A percentile compares a stretch with the other conserved stretches of the same genome.
These are phyloP conservation scores for Bimastos eiseni DNA, from an alignment of 2,888 invertebrate genomes.

Conservation along the genomic window DNA sequence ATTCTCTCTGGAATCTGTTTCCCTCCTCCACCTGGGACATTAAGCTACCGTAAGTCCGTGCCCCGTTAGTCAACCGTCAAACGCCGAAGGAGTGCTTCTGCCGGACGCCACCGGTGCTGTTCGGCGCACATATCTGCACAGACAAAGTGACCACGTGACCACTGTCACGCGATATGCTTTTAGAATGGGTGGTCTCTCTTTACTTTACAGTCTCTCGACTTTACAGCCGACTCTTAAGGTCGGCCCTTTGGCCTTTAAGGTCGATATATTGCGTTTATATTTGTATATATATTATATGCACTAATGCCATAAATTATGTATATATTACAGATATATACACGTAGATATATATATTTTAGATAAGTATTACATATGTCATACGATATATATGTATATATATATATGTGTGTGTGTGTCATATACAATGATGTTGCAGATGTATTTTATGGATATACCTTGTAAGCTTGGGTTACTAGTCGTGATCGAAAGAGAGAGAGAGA, in stretches of 20 bases:
- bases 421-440: no score
- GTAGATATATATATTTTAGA: no score
- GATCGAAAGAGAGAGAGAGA: neutral
- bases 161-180: neutral
- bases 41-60: neutral
- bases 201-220: no score
- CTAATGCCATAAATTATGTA: no score
- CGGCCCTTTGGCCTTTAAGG: neutral
- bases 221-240: no score
- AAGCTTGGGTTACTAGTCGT: neutral
- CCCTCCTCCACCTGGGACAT: neutral
- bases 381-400: no score
- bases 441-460: neutral
- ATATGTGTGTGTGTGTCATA: no score
- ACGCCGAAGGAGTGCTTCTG: neutral
- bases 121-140: neutral
- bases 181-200: neutral
- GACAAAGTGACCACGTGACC: neutral
- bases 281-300: no score
- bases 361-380: no score
- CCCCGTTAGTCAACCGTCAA: neutral
- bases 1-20: neutral
- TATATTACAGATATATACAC: no score
- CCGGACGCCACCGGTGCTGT: neutral
- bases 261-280: no score